Evolutionary conservation across 2,113 vertebrate species (phyloP).

Genomic region (Catharus minimus): DNA sequence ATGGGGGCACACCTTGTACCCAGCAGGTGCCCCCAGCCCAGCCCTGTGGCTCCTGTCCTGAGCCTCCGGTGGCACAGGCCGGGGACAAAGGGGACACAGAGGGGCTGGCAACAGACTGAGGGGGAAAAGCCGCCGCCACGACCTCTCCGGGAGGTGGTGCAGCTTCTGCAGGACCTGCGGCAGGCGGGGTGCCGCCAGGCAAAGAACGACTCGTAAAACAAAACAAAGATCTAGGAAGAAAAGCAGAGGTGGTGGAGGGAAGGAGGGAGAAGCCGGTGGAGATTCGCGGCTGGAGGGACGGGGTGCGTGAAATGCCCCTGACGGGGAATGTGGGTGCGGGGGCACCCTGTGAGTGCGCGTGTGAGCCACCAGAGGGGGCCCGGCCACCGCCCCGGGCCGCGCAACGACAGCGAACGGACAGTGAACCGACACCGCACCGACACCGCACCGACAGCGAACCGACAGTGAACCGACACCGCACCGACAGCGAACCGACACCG

Average conservation of each 20-base stretch:
- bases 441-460: not conserved
- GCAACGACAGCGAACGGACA: fast-evolving
- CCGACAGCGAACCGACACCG: not conserved
- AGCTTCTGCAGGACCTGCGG: not conserved
- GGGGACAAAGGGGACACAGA: not conserved
- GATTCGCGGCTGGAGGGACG: not conserved
- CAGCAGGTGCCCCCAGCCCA: too few relatives aligned
- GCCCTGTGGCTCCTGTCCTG: too few relatives aligned
- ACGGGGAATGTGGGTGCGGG: fast-evolving
- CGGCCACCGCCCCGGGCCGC: not conserved
- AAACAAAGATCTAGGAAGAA: fast-evolving
- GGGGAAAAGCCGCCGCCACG: not conserved
- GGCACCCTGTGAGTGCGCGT: not conserved
- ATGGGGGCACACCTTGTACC: not conserved
- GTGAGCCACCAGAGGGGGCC: not conserved
- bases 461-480: too few relatives aligned
- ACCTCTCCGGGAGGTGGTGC: not conserved
- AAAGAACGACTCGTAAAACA: too few relatives aligned
- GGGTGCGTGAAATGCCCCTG: too few relatives aligned
- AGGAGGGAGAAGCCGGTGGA: not conserved
- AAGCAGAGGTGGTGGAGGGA: not conserved
- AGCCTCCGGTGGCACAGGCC: not conserved
- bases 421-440: fast-evolving
- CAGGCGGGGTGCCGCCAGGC: too few relatives aligned
- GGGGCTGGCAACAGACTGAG: not conserved